A percentile compares a stretch with the other conserved stretches of the same genome.
phyloP scores from a whole-genome alignment of 1,140 invertebrate genomes.

The Lutraria rhynchaena region DNA sequence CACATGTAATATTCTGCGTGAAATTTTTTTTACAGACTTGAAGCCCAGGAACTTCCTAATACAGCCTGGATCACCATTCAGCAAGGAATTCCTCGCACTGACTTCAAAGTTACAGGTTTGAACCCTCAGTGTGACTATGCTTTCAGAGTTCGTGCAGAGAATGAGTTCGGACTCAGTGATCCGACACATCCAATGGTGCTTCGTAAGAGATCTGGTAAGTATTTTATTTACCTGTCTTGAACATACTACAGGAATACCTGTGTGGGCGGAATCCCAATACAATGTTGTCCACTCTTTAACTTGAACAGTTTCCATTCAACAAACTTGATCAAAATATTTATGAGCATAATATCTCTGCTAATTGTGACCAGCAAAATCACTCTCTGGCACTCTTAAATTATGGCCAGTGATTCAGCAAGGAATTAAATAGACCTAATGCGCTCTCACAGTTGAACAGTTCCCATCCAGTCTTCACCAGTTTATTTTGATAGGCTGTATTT shows the following conservation, averaged over 20 bases:
- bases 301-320: too few species aligned
- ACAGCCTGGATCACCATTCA: slow-evolving; percentile 72
- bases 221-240: not conserved
- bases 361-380: too few species aligned
- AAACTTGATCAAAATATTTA: too few species aligned
- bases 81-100: slow-evolving; percentile 73
- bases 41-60: slow-evolving; percentile 70
- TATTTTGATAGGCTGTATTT: too few species aligned
- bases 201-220: slow-evolving; percentile 72
- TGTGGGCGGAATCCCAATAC: too few species aligned
- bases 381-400: too few species aligned
- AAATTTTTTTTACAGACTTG: slow-evolving; percentile 49
- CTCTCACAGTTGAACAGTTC: too few species aligned
- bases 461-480: too few species aligned
- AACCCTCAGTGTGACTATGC: slow-evolving; percentile 74
- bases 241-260: not conserved
- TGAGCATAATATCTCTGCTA: too few species aligned
- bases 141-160: slow-evolving; percentile 88
- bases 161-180: slow-evolving; percentile 86
- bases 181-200: slow-evolving; percentile 76
- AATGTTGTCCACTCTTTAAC: too few species aligned
- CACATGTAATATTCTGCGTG: slow-evolving; percentile 23
- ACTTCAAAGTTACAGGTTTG: slow-evolving; percentile 72
- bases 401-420: too few species aligned
- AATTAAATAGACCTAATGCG: too few species aligned